Percentiles rank a stretch among this genome's conserved stretches.
Conservation (phyloP, 1,140 invertebrate genomes). For the Drosophila kikkawai region DNA sequence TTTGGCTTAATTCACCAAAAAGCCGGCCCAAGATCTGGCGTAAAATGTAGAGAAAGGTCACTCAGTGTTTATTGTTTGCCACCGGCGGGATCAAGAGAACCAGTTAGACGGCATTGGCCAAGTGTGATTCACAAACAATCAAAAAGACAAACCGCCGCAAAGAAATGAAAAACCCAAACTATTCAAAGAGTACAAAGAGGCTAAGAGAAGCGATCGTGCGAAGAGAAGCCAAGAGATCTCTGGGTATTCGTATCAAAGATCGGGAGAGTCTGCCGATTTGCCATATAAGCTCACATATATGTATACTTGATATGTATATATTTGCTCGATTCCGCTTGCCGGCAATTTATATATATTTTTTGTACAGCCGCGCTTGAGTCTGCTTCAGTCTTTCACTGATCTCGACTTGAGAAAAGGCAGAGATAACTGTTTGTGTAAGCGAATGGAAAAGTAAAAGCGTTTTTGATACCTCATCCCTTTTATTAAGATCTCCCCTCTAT, state of each 20-base stretch:
- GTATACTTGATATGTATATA: conserved; percentile 2
- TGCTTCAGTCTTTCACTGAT: conserved; percentile 8
- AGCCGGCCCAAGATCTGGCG: conserved; percentile 28
- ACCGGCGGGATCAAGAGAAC: conserved; percentile 30
- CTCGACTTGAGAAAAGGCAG: conserved; percentile 11
- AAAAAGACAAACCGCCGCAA: conserved; percentile 2
- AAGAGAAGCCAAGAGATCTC: conserved; percentile 16
- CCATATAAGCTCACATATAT: background rate
- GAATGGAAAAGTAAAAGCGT: conserved; percentile 8
- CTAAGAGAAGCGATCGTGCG: conserved; percentile 9
- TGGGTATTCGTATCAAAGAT: background rate
- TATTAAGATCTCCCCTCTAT: background rate
- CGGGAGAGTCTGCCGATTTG: conserved; percentile 10
- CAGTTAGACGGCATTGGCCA: conserved; percentile 44
- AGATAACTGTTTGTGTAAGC: conserved; percentile 11
- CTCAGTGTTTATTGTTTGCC: conserved; percentile 27
- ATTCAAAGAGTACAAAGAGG: conserved; percentile 8
- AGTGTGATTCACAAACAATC: conserved; percentile 20
- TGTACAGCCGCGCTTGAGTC: conserved; percentile 22
- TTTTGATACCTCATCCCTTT: background rate
- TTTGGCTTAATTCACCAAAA: conserved; percentile 45
- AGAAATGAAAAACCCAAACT: conserved; percentile 3
- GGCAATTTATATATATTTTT: conserved; percentile 7
- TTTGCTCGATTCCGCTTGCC: conserved; percentile 12
- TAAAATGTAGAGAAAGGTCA: conserved; percentile 49